Evolutionary conservation across 2,113 vertebrate genomes (phyloP).

Genomic region (Pandion haliaetus): DNA sequence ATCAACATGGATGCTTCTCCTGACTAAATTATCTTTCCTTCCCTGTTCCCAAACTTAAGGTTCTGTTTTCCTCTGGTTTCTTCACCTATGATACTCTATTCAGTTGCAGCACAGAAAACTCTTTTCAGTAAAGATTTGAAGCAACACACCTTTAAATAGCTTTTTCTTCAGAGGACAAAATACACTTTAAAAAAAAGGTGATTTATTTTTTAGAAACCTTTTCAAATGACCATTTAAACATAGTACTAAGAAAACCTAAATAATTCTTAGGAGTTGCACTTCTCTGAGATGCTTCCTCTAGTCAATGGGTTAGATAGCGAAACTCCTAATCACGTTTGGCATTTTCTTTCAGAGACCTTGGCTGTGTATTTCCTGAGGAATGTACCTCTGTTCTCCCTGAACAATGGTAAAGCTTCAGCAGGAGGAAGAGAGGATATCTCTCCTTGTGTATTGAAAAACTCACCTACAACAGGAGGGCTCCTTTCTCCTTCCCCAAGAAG

Average conservation of each 20-base stretch:
- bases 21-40: not conserved
- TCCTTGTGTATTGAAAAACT: not conserved
- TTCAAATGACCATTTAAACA: not conserved
- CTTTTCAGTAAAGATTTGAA: not conserved
- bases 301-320: not conserved
- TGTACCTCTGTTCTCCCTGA: not conserved
- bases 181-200: not conserved
- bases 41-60: not conserved
- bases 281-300: not conserved
- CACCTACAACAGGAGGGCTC: not conserved
- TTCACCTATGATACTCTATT: not conserved
- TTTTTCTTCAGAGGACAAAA: not conserved
- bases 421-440: not conserved
- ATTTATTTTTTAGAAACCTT: not conserved
- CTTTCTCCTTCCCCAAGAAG: not conserved
- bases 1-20: not conserved
- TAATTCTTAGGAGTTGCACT: not conserved
- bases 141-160: not conserved
- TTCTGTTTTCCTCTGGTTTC: not conserved
- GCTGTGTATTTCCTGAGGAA: not conserved
- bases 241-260: not conserved
- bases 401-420: not conserved
- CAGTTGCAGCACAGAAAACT: not conserved
- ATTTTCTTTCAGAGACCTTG: not conserved
- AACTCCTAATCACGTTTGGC: not conserved